Percentiles rank a stretch among this genome's conserved stretches.
These are phyloP conservation scores for Acronicta psi DNA, from an alignment of 2,888 invertebrate genomes.

Conservation along the genomic window DNA sequence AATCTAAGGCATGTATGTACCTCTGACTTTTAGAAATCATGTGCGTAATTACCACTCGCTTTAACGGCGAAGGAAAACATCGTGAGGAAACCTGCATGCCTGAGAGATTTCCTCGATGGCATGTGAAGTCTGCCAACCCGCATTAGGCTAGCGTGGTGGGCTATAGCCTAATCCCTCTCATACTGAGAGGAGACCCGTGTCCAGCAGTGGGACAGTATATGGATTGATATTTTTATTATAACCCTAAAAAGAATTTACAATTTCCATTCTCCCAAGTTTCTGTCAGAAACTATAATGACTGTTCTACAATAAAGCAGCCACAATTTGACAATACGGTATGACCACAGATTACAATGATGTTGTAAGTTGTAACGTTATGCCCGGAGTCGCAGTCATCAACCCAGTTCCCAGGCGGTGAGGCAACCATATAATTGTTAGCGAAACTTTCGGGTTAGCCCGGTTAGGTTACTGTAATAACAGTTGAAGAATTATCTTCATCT, in stretches of 20 bases:
- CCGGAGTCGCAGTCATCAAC: slow-evolving; percentile 20
- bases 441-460: slow-evolving; percentile 31
- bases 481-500: no score
- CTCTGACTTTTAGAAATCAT: no score
- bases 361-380: slow-evolving; percentile 30
- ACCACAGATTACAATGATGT: slow-evolving; percentile 27
- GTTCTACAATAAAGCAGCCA: background rate
- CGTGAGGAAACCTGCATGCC: background rate
- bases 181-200: no score
- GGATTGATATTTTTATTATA: no score
- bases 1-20: no score
- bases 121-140: background rate
- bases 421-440: slow-evolving; percentile 39
- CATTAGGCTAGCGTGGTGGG: background rate
- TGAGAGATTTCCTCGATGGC: background rate
- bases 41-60: no score
- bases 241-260: no score
- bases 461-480: no score
- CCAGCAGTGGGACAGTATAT: background rate
- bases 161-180: background rate
- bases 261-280: no score
- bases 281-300: background rate
- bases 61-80: no score
- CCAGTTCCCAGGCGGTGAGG: slow-evolving; percentile 49
- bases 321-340: slow-evolving; percentile 27